Evolutionary conservation across 53 echinoderm and acorn worm species (phyloP), one percentile per base, ranked within the genome.

Genomic region (Echinarachnius parma): DNA sequence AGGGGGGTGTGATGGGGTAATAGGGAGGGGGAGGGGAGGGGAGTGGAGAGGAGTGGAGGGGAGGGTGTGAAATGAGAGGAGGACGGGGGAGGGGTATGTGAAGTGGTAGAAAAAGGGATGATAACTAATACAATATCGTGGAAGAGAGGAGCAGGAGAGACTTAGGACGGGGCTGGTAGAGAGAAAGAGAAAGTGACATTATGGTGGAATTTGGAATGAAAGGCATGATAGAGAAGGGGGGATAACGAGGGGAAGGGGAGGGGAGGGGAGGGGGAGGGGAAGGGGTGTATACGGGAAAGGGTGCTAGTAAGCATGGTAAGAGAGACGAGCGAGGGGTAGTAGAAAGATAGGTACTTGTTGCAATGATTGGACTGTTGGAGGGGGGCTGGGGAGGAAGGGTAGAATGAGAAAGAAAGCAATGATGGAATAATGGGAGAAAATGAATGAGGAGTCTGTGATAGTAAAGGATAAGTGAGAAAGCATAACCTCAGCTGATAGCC

Each of bases 71-170:
- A 39, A 39, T 13, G 39, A 39, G 39, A 39, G 39, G 13, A 39
- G 13, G 39, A 39, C 7, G 13, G 13, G 7, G 39, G 13, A 39
- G 39, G 18, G 18, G 52, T 4, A 4, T 4, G 18, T 11, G 20
- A 50, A 50, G 14, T 15, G 52, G 18, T 11, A 50, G 52, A 16
- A 65, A 47, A 28, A 30, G 31, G 8, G n/a, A n/a, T n/a, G n/a
- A n/a, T n/a, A n/a, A n/a, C n/a, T n/a, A n/a, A n/a, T n/a, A n/a
- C n/a, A n/a, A n/a, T n/a, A n/a, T n/a, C n/a, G n/a, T n/a, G n/a
- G n/a, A n/a, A 25, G 65, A 25, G 65, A 46, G 39, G 25, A 15
- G 65, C 24, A 13, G 27, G 30, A 46, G 65, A 16, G 52, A 50
- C 4, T 11, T 15, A 50, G 4, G 20, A 16, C 13, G 4, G 52